Base-by-base conservation (phyloP, 2,113 vertebrate genomes). In the Phaethon lepturus region DNA sequence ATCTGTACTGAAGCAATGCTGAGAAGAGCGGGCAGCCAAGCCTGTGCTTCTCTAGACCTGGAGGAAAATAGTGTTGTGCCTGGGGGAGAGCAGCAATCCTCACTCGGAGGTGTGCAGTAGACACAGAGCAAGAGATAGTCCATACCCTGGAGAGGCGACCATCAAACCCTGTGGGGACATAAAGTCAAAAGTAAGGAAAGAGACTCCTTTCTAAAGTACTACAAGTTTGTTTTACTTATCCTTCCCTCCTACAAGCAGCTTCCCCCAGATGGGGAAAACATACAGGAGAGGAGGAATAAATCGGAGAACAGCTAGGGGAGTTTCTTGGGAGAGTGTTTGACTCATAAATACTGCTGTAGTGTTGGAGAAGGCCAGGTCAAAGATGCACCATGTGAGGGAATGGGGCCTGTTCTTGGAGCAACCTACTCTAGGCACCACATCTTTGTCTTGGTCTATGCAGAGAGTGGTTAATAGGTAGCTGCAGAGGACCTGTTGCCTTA, bases 401-500 rank as follows among this genome's bases (percentile, higher is more conserved):
- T 0, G 0, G 44, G 22, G 38, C 38, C 18, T 0, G 0, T 74
- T 78, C 72, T 44, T 77, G 49, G 23, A 76, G 17, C 40, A 59
- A 33, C 49, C 13, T 80, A 49, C 53, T 83, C 3, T 14, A 56
- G 47, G n/a, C 31, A 55, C 17, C 28, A 40, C 13, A 15, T 56
- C 31, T 38, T 52, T 53, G 16, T 63, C 31, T 38, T 52, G 49
- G 16, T 63, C 47, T 50, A 2, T 50, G 59, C 58, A 59, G 17
- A 68, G 29, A 52, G 20, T 42, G 45, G 23, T 23, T 74, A 10
- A 68, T 45, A 38, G 18, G 56, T 52, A 60, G 67, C 44, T 40
- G 23, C 62, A 72, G 22, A 9, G 19, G 66, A 52, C 52, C 63
- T 82, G 33, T n/a, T 76, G 69, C 44, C 71, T 79, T 91, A n/a